Evolutionary conservation across 2,797 vertebrate species (phyloP).

Genomic region (Clarias fuscus): DNA sequence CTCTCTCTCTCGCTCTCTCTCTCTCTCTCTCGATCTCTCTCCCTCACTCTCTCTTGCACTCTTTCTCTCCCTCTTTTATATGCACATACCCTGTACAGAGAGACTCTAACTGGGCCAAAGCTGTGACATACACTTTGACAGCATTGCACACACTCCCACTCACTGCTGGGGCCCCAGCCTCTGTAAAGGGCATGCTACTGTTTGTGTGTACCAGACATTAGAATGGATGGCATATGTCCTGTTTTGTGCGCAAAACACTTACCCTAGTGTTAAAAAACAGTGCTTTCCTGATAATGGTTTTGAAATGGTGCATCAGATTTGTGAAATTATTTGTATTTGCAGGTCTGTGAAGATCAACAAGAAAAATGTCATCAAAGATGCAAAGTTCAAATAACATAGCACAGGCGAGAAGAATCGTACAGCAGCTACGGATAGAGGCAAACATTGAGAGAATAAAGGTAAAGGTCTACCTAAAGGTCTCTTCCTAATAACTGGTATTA

Average conservation of each 20-base stretch:
- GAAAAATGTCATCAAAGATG: constrained; percentile 84
- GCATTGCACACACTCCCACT: not conserved
- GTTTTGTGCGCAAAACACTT: not conserved
- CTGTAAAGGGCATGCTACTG: not conserved
- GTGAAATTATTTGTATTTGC: constrained; percentile 34
- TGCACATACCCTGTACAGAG: not conserved
- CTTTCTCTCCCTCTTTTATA: not conserved
- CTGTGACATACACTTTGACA: not conserved
- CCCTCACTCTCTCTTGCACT: not conserved
- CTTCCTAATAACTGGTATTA: not conserved
- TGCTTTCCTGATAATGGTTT: not conserved
- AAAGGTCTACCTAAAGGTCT: constrained; percentile 9
- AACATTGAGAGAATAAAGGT: constrained; percentile 93
- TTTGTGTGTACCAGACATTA: constrained; percentile 5
- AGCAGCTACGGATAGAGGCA: constrained; percentile 87
- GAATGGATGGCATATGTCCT: not conserved
- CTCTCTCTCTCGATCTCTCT: not conserved
- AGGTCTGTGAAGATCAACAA: constrained; percentile 53
- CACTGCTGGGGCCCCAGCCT: not conserved
- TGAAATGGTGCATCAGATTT: not conserved
- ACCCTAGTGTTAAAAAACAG: not conserved
- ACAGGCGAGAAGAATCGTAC: constrained; percentile 84
- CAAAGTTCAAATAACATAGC: constrained; percentile 83
- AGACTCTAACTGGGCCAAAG: not conserved
- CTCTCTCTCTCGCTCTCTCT: not conserved